Conservation (phyloP, 2,797 vertebrate species). For the Rhincodon typus region DNA sequence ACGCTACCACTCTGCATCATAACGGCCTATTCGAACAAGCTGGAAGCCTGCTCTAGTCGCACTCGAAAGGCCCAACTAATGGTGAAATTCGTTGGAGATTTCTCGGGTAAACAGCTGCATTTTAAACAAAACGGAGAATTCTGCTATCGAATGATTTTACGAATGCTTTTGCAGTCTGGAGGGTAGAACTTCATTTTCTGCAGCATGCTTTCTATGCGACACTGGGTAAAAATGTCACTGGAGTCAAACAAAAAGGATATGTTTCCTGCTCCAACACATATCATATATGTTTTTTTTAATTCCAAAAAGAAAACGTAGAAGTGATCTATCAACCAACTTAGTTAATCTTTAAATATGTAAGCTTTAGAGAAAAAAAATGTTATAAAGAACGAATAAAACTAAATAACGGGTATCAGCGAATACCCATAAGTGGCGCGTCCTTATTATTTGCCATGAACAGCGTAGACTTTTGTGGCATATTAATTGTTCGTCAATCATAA, state of each 20-base stretch:
- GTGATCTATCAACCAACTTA: too few species aligned
- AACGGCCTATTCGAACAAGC: not conserved
- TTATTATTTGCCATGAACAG: not conserved
- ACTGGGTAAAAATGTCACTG: not conserved
- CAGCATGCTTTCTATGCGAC: slow-evolving; percentile 35
- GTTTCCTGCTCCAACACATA: not conserved
- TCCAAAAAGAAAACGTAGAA: too few species aligned
- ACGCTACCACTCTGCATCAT: not conserved
- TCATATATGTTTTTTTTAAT: not conserved
- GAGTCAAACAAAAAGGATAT: not conserved
- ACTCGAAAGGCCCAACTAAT: not conserved
- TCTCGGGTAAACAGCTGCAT: not conserved
- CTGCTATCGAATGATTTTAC: not conserved
- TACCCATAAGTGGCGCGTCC: not conserved
- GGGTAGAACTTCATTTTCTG: slow-evolving; percentile 32
- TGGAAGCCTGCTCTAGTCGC: not conserved
- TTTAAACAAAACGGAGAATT: not conserved
- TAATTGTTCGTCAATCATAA: slow-evolving; percentile 34
- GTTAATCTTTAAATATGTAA: not conserved
- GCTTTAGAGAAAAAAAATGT: not conserved
- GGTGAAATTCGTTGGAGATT: not conserved
- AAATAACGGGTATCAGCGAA: not conserved
- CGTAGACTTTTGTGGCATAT: not conserved
- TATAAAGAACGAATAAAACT: not conserved
- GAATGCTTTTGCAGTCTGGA: not conserved